A percentile compares a stretch with the other conserved stretches of the same genome.
Conservation (phyloP, 2,888 invertebrate species). For the Chelonus formosanus region DNA sequence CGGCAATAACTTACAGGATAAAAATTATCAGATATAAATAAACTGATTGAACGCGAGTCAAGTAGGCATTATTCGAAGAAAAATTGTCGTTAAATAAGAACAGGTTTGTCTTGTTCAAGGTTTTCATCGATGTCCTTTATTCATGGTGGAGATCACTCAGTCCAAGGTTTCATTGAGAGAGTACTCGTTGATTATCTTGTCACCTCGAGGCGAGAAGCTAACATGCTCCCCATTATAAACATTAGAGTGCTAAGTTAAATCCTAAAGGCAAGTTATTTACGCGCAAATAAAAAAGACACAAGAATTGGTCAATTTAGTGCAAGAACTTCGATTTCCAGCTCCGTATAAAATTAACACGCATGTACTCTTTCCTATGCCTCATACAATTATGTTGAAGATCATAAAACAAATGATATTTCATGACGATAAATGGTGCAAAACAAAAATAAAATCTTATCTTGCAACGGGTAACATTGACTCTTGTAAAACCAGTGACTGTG, state of each 20-base stretch:
- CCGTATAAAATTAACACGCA: constrained; percentile 23
- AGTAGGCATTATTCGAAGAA: constrained; percentile 14
- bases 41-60: no score
- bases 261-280: not conserved
- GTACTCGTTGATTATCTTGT: constrained; percentile 18
- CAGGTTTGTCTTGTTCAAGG: constrained; percentile 35
- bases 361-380: not conserved
- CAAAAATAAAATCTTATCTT: constrained; percentile 26
- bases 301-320: constrained; percentile 31
- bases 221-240: not conserved
- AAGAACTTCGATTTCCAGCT: not conserved
- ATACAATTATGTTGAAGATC: constrained; percentile 21
- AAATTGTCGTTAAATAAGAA: constrained; percentile 33
- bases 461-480: constrained; percentile 17
- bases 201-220: constrained; percentile 30
- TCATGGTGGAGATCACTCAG: constrained; percentile 13
- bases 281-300: constrained; percentile 13
- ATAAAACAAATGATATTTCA: constrained; percentile 22
- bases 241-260: constrained; percentile 5
- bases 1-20: no score
- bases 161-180: constrained; percentile 22
- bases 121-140: constrained; percentile 27
- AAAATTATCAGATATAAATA: not conserved
- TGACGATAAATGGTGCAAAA: constrained; percentile 18
- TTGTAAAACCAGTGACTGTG: not conserved